These are phyloP conservation scores for Cariama cristata DNA, from an alignment of 2,113 vertebrate species.

Conservation along the genomic window DNA sequence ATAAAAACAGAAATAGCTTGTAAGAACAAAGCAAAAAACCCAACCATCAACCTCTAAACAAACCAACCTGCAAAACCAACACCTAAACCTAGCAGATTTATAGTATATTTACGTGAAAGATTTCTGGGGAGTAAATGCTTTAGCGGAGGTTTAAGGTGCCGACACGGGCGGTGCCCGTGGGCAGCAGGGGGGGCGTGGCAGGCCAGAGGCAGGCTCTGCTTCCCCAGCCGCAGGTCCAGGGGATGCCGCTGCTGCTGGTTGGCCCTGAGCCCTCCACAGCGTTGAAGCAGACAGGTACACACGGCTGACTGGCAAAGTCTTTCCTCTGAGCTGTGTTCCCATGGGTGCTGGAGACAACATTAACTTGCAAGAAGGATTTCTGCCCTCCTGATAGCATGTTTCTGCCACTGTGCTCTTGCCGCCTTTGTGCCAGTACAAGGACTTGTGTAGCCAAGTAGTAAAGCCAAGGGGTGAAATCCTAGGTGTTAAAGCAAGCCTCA, in stretches of 20 bases:
- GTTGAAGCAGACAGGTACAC: background rate
- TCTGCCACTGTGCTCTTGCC: background rate
- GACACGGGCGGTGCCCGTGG: accelerated
- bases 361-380: background rate
- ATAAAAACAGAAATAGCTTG: background rate
- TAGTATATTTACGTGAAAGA: background rate
- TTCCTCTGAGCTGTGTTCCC: background rate
- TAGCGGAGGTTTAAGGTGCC: background rate
- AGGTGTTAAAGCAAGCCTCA: background rate
- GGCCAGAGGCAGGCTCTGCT: accelerated
- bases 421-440: too few species aligned
- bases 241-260: too few species aligned
- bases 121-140: background rate
- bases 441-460: background rate
- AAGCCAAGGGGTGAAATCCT: background rate
- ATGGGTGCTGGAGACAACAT: accelerated
- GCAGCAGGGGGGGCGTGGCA: accelerated
- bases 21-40: background rate
- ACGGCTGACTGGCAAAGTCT: background rate
- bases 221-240: background rate
- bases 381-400: background rate
- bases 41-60: background rate
- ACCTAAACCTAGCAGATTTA: background rate
- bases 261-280: background rate
- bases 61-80: background rate